Percentiles rank a stretch among this genome's conserved stretches.
Conservation (phyloP, 2,888 invertebrate species). For the Ormyrus thymus region DNA sequence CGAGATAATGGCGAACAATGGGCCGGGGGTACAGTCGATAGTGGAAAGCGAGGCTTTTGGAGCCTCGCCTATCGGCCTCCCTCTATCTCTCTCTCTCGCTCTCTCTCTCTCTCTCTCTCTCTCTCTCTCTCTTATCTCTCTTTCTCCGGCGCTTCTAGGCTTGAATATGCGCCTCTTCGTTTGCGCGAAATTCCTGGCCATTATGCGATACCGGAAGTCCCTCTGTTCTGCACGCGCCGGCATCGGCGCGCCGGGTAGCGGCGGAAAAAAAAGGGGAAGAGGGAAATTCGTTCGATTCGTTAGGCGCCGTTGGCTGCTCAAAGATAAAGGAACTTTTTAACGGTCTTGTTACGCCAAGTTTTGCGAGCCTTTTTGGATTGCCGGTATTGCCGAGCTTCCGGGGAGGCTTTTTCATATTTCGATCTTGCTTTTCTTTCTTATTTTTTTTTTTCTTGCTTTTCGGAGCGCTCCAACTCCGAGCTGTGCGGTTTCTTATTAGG, state of each 20-base stretch:
- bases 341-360: too few species aligned
- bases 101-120: background rate
- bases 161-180: constrained; percentile 34
- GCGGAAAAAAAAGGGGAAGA: background rate
- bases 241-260: too few species aligned
- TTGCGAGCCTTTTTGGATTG: too few species aligned
- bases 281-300: too few species aligned
- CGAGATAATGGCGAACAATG: constrained; percentile 50
- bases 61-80: constrained; percentile 42
- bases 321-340: too few species aligned
- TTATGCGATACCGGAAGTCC: constrained; percentile 18
- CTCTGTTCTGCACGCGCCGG: background rate
- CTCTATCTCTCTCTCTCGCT: constrained; percentile 16
- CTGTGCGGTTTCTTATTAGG: background rate
- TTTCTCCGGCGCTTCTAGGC: background rate
- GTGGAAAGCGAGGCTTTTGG: constrained; percentile 41
- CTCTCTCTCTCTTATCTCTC: constrained; percentile 3
- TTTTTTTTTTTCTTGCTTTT: too few species aligned
- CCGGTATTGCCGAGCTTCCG: too few species aligned
- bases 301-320: too few species aligned
- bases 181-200: constrained; percentile 28
- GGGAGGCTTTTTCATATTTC: too few species aligned
- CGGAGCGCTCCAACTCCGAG: background rate
- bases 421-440: too few species aligned
- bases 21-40: constrained; percentile 27